A percentile compares a stretch with the other conserved stretches of the same genome.
These are phyloP conservation scores for Umimayanthus chanpuru DNA, from an alignment of 92 coral and sea anemone genomes.

Conservation along the genomic window DNA sequence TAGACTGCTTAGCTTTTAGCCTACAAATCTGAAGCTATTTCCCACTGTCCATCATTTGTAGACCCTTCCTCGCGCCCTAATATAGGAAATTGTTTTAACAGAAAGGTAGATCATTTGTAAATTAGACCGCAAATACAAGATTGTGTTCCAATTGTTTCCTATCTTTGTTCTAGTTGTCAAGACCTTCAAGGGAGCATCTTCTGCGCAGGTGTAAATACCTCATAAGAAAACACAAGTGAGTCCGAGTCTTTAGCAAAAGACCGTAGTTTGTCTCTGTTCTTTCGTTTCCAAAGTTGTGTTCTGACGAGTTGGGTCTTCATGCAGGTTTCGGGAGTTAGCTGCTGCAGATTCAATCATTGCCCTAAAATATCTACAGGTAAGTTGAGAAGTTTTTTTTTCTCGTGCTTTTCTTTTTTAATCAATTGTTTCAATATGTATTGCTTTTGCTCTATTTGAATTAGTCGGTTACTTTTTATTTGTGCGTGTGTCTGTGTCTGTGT, in stretches of 20 bases:
- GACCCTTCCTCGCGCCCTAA: too few relatives aligned
- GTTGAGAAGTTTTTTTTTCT: neutral
- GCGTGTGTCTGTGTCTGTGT: too few relatives aligned
- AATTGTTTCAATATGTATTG: too few relatives aligned
- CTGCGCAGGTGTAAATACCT: constrained; percentile 83
- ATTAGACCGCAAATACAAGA: too few relatives aligned
- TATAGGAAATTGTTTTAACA: too few relatives aligned
- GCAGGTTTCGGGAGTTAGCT: constrained; percentile 85
- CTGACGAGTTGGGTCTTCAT: neutral
- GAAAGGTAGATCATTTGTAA: too few relatives aligned
- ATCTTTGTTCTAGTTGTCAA: constrained; percentile 58
- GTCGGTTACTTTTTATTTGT: too few relatives aligned
- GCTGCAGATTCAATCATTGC: constrained; percentile 71
- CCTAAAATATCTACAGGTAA: constrained; percentile 86
- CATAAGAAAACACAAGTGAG: constrained; percentile 91
- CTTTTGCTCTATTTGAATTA: too few relatives aligned
- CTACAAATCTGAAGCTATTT: too few relatives aligned
- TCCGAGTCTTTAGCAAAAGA: neutral
- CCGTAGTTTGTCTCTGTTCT: neutral
- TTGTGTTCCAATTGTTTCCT: neutral
- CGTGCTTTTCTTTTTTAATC: neutral
- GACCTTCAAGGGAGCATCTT: constrained; percentile 84
- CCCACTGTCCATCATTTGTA: too few relatives aligned
- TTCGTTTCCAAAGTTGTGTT: neutral
- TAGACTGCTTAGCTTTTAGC: too few relatives aligned